Base-by-base conservation (phyloP, 2,113 vertebrate genomes). In the Miniopterus natalensis region DNA sequence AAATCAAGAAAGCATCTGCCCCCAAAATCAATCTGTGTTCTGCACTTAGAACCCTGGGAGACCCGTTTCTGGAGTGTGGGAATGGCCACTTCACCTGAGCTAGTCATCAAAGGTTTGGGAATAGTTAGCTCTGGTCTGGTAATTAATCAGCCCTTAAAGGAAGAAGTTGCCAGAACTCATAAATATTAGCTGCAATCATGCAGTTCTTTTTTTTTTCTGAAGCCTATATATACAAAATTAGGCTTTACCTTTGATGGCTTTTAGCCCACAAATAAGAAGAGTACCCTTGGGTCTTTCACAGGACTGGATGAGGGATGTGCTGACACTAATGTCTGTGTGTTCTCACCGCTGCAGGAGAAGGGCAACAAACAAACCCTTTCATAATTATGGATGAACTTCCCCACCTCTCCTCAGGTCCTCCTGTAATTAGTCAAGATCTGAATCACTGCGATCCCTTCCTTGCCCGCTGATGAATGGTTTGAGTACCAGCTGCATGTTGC, bases 111-210 rank as follows among this genome's bases (percentile, higher is more conserved):
- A 86, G 61, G 25, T 70, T 53, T 88, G 25, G 31, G 4, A 87
- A 74, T 36, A 29, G 10, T 71, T 73, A 63, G 1, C 9, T 87
- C 15, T 61, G 27, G 8, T 74, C 66, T 71, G 27, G 8, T 66
- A 75, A 90, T 77, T 65, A 78, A 94, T 85, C 15, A 81, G 29
- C 59, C 36, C 49, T 51, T 84, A 77, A 88, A 63, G 36, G 6
- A 92, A 40, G 20, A 74, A 81, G 2, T 74, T 74, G 11, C 25
- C 57, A 92, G 29, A 94, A 96, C 79, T 59, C 51, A 84, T 55
- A 75, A 40, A 66, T 18, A 63, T 83, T 49, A 79, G 8, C 57
- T 78, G 1, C 11, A 59, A n/a, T 47, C 5, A 61, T 10, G 3
- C 31, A 86, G 47, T 84, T 59, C 21, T 42, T 71, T 63, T n/a